Conservation (phyloP, 1,140 invertebrate genomes). For the Bombus waltoni region DNA sequence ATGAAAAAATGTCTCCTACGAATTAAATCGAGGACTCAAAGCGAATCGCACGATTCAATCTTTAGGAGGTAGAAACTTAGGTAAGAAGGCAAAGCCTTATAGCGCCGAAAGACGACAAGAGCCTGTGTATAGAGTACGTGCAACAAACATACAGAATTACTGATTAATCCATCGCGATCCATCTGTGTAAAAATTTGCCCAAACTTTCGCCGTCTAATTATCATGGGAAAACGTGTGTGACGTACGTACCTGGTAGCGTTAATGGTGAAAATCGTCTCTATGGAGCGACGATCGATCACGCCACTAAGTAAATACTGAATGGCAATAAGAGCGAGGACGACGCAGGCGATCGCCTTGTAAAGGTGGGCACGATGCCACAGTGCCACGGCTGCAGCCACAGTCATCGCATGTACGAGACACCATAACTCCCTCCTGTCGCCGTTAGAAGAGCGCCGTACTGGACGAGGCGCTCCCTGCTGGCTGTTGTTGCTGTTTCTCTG, state of each 20-base stretch:
- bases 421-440: conserved; percentile 79
- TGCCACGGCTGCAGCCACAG: conserved; percentile 79
- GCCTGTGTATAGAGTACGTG: too few species aligned
- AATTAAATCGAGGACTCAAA: too few species aligned
- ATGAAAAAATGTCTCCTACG: too few species aligned
- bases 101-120: too few species aligned
- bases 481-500: conserved; percentile 4
- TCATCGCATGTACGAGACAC: conserved; percentile 80
- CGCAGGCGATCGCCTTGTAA: conserved; percentile 79
- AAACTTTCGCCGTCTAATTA: background rate
- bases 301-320: conserved; percentile 82
- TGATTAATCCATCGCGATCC: too few species aligned
- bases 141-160: too few species aligned
- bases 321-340: conserved; percentile 79
- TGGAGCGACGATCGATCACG: conserved; percentile 78
- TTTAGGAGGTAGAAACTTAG: too few species aligned
- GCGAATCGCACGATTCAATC: too few species aligned
- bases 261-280: conserved; percentile 82
- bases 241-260: conserved; percentile 76
- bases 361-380: conserved; percentile 81
- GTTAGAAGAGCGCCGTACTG: conserved; percentile 69
- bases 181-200: too few species aligned
- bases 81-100: too few species aligned
- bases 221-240: too few species aligned
- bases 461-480: conserved; percentile 52